These are phyloP conservation scores for Alligator mississippiensis DNA, from an alignment of 2,113 vertebrate genomes.

Conservation along the genomic window DNA sequence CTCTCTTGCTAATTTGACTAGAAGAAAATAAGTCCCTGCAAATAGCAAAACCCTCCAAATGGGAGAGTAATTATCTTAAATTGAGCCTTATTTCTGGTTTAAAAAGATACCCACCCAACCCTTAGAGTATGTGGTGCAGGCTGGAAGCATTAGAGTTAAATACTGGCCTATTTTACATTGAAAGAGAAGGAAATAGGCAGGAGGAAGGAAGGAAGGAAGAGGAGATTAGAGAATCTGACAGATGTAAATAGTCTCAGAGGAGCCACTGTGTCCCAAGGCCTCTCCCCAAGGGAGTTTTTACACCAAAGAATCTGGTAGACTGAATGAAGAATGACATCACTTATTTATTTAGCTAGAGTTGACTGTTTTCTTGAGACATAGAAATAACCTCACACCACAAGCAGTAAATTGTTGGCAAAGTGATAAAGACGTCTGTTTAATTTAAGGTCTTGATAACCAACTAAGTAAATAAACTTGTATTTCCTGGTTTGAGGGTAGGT, in stretches of 20 bases:
- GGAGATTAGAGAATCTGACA: slow-evolving; percentile 75
- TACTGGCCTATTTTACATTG: slow-evolving; percentile 25
- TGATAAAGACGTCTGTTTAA: slow-evolving; percentile 70
- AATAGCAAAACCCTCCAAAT: slow-evolving; percentile 72
- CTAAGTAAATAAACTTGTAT: slow-evolving; percentile 49
- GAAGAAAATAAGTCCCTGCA: slow-evolving; percentile 69
- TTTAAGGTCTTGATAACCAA: slow-evolving; percentile 58
- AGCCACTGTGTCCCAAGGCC: slow-evolving; percentile 78
- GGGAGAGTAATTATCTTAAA: slow-evolving; percentile 80
- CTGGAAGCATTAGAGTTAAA: slow-evolving; percentile 62
- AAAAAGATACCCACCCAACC: slow-evolving; percentile 51
- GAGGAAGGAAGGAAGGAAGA: slow-evolving; percentile 78
- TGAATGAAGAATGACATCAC: slow-evolving; percentile 78
- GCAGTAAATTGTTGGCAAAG: slow-evolving; percentile 66
- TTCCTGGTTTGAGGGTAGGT: slow-evolving; percentile 28
- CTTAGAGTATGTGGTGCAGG: slow-evolving; percentile 42
- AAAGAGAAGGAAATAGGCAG: slow-evolving; percentile 70
- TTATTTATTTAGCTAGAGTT: slow-evolving; percentile 77
- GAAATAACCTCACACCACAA: slow-evolving; percentile 76
- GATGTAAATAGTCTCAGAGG: slow-evolving; percentile 81
- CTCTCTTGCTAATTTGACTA: slow-evolving; percentile 68
- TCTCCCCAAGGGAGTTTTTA: slow-evolving; percentile 71
- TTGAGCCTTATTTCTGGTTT: slow-evolving; percentile 80
- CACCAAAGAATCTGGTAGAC: slow-evolving; percentile 73
- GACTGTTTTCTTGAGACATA: slow-evolving; percentile 75